Percentiles rank a stretch among this genome's conserved stretches.
Evolutionary conservation across 2,888 invertebrate species (phyloP).

Genomic region (Tortricodes alternella): DNA sequence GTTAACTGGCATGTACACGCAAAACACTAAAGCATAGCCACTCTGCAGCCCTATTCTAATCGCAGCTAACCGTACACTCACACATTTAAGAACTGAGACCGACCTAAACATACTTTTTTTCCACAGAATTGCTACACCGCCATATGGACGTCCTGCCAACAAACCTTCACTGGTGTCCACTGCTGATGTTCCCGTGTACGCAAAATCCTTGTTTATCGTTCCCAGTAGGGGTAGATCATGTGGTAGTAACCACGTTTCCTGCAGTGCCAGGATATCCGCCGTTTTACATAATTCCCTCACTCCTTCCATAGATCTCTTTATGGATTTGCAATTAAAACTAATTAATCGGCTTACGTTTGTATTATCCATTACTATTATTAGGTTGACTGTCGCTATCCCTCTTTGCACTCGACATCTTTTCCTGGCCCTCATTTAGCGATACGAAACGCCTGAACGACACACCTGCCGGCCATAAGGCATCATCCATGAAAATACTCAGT

Average conservation of each 20-base stretch:
- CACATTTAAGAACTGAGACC: constrained; percentile 28
- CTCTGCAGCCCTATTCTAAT: constrained; percentile 10
- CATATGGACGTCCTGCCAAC: neutral
- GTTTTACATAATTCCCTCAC: neutral
- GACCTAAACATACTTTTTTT: constrained; percentile 20
- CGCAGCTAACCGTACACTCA: constrained; percentile 22
- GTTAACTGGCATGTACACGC: constrained; percentile 31
- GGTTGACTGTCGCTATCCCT: too few species aligned
- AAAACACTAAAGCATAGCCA: constrained; percentile 15
- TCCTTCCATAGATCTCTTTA: too few species aligned
- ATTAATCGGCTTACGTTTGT: too few species aligned
- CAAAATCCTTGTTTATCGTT: neutral
- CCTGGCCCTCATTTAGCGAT: too few species aligned
- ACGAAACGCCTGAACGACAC: too few species aligned
- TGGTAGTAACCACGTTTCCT: neutral
- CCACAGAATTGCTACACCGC: constrained; percentile 7
- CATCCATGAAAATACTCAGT: too few species aligned
- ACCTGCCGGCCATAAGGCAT: too few species aligned
- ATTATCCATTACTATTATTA: too few species aligned
- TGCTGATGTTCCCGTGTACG: neutral
- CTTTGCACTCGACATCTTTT: too few species aligned
- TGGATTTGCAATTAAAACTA: too few species aligned
- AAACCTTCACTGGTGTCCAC: neutral
- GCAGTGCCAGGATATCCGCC: constrained; percentile 6
- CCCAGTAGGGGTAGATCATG: neutral